These are phyloP conservation scores for Tenebrio molitor DNA, from an alignment of 1,140 invertebrate genomes.

Conservation along the genomic window DNA sequence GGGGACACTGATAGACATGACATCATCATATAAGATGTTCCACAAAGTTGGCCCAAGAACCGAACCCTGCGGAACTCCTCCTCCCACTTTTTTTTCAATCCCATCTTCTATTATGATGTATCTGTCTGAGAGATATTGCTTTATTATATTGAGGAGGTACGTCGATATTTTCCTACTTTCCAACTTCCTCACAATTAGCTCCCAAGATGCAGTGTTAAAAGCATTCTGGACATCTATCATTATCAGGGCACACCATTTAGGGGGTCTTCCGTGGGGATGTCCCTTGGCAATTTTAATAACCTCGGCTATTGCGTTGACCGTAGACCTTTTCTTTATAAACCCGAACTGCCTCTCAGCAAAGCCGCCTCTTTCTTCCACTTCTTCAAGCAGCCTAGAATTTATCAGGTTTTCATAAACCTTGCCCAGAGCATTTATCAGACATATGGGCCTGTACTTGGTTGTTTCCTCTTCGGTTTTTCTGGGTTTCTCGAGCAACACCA, in stretches of 20 bases:
- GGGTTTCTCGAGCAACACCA: neutral
- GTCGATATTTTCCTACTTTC: neutral
- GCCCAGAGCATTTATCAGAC: slow-evolving; percentile 26
- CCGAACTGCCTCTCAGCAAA: neutral
- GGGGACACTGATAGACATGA: neutral
- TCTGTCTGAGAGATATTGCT: slow-evolving; percentile 14
- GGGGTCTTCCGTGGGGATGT: neutral
- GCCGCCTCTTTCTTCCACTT: slow-evolving; percentile 6
- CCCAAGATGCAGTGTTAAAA: no score
- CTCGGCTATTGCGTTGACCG: neutral
- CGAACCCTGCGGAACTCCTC: no score
- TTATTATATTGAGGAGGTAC: neutral
- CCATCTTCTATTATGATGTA: neutral
- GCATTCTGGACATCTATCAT: slow-evolving; percentile 40
- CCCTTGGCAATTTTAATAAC: neutral
- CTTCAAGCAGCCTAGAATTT: slow-evolving; percentile 4
- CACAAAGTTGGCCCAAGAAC: slow-evolving; percentile 64
- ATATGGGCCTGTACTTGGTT: slow-evolving; percentile 42
- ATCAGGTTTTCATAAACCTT: slow-evolving; percentile 29
- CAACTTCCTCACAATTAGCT: slow-evolving; percentile 8
- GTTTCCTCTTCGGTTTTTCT: neutral
- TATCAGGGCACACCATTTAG: neutral
- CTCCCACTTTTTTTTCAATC: slow-evolving; percentile 59
- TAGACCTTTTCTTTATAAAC: neutral
- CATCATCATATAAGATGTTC: slow-evolving; percentile 59